A percentile compares a stretch with the other conserved stretches of the same genome.
Evolutionary conservation across 2,797 vertebrate genomes (phyloP).

Genomic region (Argya squamiceps): DNA sequence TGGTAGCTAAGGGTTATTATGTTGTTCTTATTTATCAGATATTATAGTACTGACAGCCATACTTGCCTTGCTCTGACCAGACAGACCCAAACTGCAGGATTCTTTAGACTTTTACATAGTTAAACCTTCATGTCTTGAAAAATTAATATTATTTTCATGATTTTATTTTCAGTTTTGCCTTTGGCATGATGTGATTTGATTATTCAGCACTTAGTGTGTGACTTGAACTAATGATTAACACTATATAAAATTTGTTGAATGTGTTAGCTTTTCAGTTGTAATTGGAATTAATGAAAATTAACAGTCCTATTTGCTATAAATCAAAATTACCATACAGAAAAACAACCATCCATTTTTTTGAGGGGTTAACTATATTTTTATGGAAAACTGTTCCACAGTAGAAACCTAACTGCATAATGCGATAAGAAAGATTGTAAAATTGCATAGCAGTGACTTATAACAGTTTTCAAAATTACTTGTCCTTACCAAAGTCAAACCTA

Average conservation of each 20-base stretch:
- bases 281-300: neutral
- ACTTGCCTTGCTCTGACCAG: neutral
- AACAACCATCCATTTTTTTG: neutral
- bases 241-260: neutral
- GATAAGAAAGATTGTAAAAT: neutral
- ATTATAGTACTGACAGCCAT: neutral
- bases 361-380: neutral
- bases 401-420: neutral
- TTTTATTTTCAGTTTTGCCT: neutral
- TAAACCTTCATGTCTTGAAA: neutral
- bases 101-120: neutral
- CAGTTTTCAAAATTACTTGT: neutral
- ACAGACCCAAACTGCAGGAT: neutral
- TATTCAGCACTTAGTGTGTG: neutral
- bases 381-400: neutral
- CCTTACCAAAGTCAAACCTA: neutral
- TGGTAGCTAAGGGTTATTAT: neutral
- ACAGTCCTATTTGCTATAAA: neutral
- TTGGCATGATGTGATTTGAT: neutral
- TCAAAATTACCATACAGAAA: neutral
- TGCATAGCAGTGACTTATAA: neutral
- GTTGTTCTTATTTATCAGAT: neutral
- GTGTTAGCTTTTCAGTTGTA: neutral
- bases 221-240: neutral
- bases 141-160: neutral